Conservation (phyloP, 2,888 invertebrate species). For the Galerucella nymphaeae region DNA sequence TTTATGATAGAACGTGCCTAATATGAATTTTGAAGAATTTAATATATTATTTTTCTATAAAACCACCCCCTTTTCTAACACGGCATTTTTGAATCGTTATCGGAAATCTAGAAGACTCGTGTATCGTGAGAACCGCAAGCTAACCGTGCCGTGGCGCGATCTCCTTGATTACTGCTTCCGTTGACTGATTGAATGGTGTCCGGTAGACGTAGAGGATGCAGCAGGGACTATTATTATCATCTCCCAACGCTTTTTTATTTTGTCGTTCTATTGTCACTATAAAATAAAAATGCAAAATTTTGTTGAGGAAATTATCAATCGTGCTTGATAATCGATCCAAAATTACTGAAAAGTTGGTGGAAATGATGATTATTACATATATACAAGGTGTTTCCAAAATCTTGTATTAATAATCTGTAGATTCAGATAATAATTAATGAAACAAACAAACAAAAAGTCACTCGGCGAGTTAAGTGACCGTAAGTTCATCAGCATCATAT, state of each 20-base stretch:
- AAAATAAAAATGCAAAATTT: neutral
- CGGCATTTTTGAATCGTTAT: neutral
- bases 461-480: neutral
- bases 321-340: too few species aligned
- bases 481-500: conserved; percentile 13
- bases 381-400: too few species aligned
- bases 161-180: conserved; percentile 63
- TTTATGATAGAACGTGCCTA: conserved; percentile 17
- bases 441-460: neutral
- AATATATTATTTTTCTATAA: too few species aligned
- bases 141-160: conserved; percentile 44
- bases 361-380: too few species aligned
- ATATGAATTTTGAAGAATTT: neutral
- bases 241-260: neutral
- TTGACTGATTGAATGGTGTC: conserved; percentile 56
- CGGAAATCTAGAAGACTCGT: conserved; percentile 55
- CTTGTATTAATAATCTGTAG: too few species aligned
- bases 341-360: too few species aligned
- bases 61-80: too few species aligned
- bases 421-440: neutral
- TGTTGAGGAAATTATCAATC: too few species aligned
- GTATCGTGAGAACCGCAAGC: conserved; percentile 63
- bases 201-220: conserved; percentile 44
- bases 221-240: neutral
- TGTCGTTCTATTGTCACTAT: neutral